phyloP scores from a whole-genome alignment of 2,797 vertebrate genomes.

The Podargus strigoides region DNA sequence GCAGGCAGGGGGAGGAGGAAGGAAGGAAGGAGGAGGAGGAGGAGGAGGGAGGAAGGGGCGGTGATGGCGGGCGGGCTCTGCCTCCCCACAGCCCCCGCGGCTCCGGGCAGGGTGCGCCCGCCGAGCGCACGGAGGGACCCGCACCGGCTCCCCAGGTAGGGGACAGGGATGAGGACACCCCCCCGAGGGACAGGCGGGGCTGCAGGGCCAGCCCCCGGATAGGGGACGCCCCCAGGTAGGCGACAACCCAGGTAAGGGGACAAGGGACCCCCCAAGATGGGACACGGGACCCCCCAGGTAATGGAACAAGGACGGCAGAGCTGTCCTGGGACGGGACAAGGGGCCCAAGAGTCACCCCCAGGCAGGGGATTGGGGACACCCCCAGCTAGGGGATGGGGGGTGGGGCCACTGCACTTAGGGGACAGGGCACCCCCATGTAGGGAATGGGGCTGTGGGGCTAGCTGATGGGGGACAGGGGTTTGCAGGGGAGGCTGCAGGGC shows the following conservation, averaged over 20 bases:
- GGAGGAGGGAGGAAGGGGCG: constrained; percentile 15
- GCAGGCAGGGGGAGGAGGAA: background rate
- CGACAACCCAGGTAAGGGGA: too few relatives aligned
- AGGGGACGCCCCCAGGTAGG: background rate
- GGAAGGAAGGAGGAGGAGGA: background rate
- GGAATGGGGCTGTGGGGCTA: background rate
- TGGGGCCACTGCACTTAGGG: rapidly evolving
- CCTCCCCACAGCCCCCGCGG: background rate
- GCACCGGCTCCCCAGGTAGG: background rate
- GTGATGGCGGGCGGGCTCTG: constrained; percentile 16
- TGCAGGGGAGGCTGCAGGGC: background rate
- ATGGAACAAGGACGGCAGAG: background rate
- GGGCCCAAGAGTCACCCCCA: background rate
- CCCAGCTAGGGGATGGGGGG: background rate
- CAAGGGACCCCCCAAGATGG: background rate
- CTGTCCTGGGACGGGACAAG: background rate
- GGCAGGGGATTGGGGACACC: background rate
- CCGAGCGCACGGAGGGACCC: constrained; percentile 5
- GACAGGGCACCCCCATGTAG: too few relatives aligned
- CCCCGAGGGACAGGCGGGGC: background rate
- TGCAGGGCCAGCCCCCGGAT: background rate
- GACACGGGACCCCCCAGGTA: too few relatives aligned
- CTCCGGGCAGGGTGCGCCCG: background rate
- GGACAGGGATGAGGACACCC: background rate
- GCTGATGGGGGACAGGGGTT: background rate